A percentile compares a stretch with the other conserved stretches of the same genome.
phyloP scores from a whole-genome alignment of 1,140 invertebrate genomes.

The Drosophila melanogaster region Release_6_plus_ISO1_MT NT_033777.3:22899501-22900000 shows the following conservation, averaged over 20 bases:
- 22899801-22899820: not conserved
- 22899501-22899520: conserved; percentile 10
- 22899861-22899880: conserved; percentile 21
- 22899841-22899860: conserved; percentile 3
- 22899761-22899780: conserved; percentile 73
- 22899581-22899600: conserved; percentile 10
- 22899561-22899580: conserved; percentile 15
- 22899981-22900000: conserved; percentile 77
- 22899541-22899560: conserved; percentile 11
- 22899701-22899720: conserved; percentile 63
- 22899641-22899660: conserved; percentile 22
- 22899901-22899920: conserved; percentile 73
- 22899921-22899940: conserved; percentile 70
- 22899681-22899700: conserved; percentile 58
- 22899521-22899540: conserved; percentile 5
- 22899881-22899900: conserved; percentile 78
- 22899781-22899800: conserved; percentile 4
- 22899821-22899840: not conserved
- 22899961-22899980: conserved; percentile 41
- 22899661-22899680: conserved; percentile 58
- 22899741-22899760: conserved; percentile 81
- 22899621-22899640: conserved; percentile 41
- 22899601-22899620: conserved; percentile 51
- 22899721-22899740: conserved; percentile 65
- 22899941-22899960: conserved; percentile 37